Percentiles rank a stretch among this genome's conserved stretches.
These are phyloP conservation scores for Cheilinus undulatus DNA, from an alignment of 2,113 vertebrate species.

Conservation along the genomic window DNA sequence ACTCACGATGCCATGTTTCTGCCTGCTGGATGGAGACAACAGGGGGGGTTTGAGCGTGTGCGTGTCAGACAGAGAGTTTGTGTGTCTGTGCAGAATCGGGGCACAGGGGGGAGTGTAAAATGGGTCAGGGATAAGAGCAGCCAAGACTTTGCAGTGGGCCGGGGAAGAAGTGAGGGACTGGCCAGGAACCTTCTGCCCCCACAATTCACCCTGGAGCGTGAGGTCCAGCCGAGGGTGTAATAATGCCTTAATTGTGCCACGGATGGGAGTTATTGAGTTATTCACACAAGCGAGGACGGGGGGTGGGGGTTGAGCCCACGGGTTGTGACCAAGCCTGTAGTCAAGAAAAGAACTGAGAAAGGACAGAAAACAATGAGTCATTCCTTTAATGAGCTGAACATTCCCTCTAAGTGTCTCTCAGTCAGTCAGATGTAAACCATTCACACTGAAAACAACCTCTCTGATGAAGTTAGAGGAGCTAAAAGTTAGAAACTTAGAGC, in stretches of 20 bases:
- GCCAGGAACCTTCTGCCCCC: constrained; percentile 38
- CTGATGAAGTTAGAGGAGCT: constrained; percentile 51
- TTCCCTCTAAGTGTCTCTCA: constrained; percentile 64
- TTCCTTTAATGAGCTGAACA: constrained; percentile 74
- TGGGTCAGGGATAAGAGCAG: constrained; percentile 73
- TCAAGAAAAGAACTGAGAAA: constrained; percentile 59
- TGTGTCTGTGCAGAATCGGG: constrained; percentile 46
- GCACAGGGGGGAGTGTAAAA: constrained; percentile 62
- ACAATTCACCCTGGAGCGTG: constrained; percentile 62
- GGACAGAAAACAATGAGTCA: constrained; percentile 77
- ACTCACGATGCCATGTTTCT: constrained; percentile 66
- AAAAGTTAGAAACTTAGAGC: constrained; percentile 65
- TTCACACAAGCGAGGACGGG: constrained; percentile 68
- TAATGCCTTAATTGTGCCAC: constrained; percentile 80
- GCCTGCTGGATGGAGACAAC: constrained; percentile 57
- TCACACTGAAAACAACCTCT: constrained; percentile 56
- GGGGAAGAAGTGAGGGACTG: constrained; percentile 37
- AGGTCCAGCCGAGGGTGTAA: constrained; percentile 75
- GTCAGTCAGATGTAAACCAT: constrained; percentile 66
- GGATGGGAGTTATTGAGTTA: constrained; percentile 74
- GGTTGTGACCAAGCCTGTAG: constrained; percentile 69
- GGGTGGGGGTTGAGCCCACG: constrained; percentile 41
- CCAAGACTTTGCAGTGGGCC: constrained; percentile 61
- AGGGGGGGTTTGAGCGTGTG: neutral
- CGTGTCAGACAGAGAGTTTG: constrained; percentile 24